Conservation (phyloP, 2,113 vertebrate species). For the Hystrix cristata region DNA sequence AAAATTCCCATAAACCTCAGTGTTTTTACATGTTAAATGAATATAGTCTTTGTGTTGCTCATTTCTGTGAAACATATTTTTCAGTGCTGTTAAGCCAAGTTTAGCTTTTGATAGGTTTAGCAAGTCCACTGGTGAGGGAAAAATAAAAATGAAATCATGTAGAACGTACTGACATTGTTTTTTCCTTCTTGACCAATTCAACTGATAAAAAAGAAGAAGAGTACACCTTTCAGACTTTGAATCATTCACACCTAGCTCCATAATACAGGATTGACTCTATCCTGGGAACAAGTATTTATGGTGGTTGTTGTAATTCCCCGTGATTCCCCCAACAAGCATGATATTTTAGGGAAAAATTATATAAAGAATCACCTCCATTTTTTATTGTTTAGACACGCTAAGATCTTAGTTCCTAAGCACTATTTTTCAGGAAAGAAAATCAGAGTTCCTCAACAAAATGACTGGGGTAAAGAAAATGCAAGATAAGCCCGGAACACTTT, state of each 20-base stretch:
- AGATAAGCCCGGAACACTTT: neutral
- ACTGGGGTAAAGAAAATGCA: neutral
- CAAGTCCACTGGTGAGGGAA: neutral
- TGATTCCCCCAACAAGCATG: neutral
- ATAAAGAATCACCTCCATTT: neutral
- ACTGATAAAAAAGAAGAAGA: neutral
- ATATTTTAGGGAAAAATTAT: constrained; percentile 3
- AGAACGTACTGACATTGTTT: neutral
- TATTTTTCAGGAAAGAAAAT: neutral
- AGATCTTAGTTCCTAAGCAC: neutral
- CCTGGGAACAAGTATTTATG: neutral
- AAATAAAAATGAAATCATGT: neutral
- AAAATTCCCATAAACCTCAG: neutral
- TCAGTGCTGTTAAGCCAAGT: neutral
- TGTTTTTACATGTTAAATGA: neutral
- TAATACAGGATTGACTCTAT: neutral
- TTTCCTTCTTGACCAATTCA: neutral
- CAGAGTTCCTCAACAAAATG: constrained; percentile 9
- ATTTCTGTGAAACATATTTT: neutral
- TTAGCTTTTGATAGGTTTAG: constrained; percentile 9
- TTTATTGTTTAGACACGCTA: neutral
- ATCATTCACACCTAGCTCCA: neutral
- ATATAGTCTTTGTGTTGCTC: neutral
- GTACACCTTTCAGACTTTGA: neutral
- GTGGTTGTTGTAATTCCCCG: neutral